Evolutionary conservation across 2,797 vertebrate genomes (phyloP).

Genomic region (Ptychobarbus kaznakovi): DNA sequence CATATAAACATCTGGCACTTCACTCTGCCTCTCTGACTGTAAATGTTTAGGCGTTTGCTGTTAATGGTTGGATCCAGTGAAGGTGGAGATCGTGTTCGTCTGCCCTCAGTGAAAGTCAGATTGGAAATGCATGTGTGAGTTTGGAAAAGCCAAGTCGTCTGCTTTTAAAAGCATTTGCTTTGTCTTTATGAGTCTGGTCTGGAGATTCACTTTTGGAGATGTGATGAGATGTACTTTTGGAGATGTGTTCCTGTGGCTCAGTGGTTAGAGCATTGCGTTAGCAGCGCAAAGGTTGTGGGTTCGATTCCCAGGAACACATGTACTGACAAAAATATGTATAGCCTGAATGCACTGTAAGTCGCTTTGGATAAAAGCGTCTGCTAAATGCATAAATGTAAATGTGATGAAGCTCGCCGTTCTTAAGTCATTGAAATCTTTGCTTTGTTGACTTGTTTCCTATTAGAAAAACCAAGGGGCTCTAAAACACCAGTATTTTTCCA

Average conservation of each 20-base stretch:
- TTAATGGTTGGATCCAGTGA: slow-evolving; percentile 1
- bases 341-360: too few relatives aligned
- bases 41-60: slow-evolving; percentile 52
- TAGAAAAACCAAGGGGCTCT: neutral
- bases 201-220: neutral
- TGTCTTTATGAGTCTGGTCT: slow-evolving; percentile 15
- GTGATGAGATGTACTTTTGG: too few relatives aligned
- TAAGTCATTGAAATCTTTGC: neutral
- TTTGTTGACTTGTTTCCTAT: neutral
- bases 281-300: too few relatives aligned
- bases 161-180: neutral
- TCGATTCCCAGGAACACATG: too few relatives aligned
- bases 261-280: too few relatives aligned
- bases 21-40: neutral
- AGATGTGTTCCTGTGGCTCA: too few relatives aligned
- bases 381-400: too few relatives aligned
- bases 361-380: too few relatives aligned
- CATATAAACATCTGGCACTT: slow-evolving; percentile 29
- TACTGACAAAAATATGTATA: too few relatives aligned
- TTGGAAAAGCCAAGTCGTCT: neutral
- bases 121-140: neutral
- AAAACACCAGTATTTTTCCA: neutral
- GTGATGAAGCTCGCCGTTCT: neutral
- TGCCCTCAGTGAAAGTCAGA: neutral
- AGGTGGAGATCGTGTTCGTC: neutral